A percentile compares a stretch with the other conserved stretches of the same genome.
Conservation (phyloP, 2,113 vertebrate species). For the Danio rerio region DNA sequence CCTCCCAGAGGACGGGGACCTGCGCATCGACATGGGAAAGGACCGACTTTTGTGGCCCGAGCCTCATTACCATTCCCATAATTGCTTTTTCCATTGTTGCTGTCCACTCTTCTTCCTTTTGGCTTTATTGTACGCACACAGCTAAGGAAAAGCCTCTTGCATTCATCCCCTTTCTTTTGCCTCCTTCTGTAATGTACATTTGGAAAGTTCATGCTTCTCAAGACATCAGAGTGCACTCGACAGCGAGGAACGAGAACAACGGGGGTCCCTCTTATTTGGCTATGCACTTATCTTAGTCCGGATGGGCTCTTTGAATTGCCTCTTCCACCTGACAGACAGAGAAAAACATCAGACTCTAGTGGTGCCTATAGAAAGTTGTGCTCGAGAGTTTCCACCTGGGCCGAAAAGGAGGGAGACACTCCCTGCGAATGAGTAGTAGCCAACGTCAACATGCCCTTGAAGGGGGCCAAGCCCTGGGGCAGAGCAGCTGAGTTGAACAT, state of each 20-base stretch:
- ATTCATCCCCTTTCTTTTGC: slow-evolving; percentile 37
- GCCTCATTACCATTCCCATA: slow-evolving; percentile 58
- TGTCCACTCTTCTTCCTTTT: slow-evolving; percentile 41
- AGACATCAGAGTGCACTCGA: slow-evolving; percentile 64
- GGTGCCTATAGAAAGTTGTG: slow-evolving; percentile 36
- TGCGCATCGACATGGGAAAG: slow-evolving; percentile 56
- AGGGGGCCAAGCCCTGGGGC: slow-evolving; percentile 59
- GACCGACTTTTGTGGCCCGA: slow-evolving; percentile 50
- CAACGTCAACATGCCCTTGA: slow-evolving; percentile 59
- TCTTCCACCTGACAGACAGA: slow-evolving; percentile 33
- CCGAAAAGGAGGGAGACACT: neutral
- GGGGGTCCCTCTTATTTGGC: slow-evolving; percentile 43
- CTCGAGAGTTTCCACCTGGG: slow-evolving; percentile 46
- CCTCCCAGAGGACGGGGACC: slow-evolving; percentile 66
- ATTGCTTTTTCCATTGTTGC: slow-evolving; percentile 48
- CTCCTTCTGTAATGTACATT: slow-evolving; percentile 53
- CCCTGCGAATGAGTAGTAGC: slow-evolving; percentile 30
- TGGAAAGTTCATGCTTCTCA: slow-evolving; percentile 59
- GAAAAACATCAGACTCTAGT: slow-evolving; percentile 38
- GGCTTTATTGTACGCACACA: slow-evolving; percentile 49
- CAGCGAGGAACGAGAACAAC: slow-evolving; percentile 45
- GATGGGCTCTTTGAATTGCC: slow-evolving; percentile 59
- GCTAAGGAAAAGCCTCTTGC: slow-evolving; percentile 17
- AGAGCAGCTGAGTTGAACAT: slow-evolving; percentile 67
- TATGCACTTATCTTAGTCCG: slow-evolving; percentile 61